These are phyloP conservation scores for Typhlomys cinereus DNA, from an alignment of 2,113 vertebrate genomes.

Conservation along the genomic window DNA sequence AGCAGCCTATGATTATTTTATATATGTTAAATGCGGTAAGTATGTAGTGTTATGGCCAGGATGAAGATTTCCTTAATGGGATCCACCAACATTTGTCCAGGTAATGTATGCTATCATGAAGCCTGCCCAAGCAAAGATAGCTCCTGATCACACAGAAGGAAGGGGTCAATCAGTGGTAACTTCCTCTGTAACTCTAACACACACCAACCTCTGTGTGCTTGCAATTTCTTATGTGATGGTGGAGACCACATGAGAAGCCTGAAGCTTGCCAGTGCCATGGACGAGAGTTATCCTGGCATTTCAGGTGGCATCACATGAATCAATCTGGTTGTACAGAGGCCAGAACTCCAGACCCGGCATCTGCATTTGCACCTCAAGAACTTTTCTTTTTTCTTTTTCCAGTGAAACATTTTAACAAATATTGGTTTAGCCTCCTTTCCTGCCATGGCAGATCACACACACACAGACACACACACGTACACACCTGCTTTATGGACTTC, in stretches of 20 bases:
- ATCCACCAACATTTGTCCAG: neutral
- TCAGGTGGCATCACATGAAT: neutral
- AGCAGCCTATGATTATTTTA: neutral
- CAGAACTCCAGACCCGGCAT: neutral
- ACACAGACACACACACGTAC: neutral
- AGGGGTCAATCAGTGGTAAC: neutral
- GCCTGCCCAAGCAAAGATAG: neutral
- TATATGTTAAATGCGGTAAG: neutral
- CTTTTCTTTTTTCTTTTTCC: slow-evolving; percentile 15
- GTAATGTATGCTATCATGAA: neutral
- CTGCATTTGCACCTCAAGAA: neutral
- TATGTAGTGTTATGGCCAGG: neutral
- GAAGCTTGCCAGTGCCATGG: neutral
- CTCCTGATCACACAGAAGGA: neutral
- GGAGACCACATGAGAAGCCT: neutral
- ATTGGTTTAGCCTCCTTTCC: neutral
- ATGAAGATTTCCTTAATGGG: neutral
- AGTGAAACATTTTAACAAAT: slow-evolving; percentile 49
- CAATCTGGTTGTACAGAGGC: accelerated
- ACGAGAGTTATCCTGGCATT: neutral
- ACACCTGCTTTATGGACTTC: neutral
- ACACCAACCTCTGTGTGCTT: neutral
- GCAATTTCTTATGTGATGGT: neutral
- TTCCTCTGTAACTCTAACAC: neutral
- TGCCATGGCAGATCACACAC: neutral